Evolutionary conservation across 2,888 invertebrate species (phyloP), one percentile per base, ranked within the genome.

Genomic region (Scaptomyza tumidula): DNA sequence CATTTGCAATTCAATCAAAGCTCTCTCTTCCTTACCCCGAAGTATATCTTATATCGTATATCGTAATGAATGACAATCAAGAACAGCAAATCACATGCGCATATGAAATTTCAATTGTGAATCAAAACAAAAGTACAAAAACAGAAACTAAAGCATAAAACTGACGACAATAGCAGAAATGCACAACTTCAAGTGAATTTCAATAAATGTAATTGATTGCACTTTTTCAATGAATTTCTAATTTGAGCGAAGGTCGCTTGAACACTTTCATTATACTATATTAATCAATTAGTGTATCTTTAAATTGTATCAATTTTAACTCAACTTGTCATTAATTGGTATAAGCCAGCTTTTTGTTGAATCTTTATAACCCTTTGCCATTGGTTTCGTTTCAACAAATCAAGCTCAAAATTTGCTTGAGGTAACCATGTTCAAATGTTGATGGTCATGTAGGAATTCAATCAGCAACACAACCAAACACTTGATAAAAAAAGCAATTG

Each of bases 201-300:
- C 43, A 46, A 35, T 29, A 27, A 11, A 13, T 35, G 13, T 13
- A 37, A 62, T 54, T 66, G 56, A 57, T 57, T 49, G 57, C 41
- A 41, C 31, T 45, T 35, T 49, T 44, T 13, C 53, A 53, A 57
- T 56, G 45, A 44, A 55, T 16, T 50, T 61, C 49, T 46, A 61
- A 45, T 54, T 54, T 5, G 45, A 43, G 9, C 41, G 45, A 68
- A 62, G 62, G 60, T 49, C 52, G 5, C 11, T 14, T 2, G 6
- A 43, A 31, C 37, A 37, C 37, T 52, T 31, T 52, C 24, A 33
- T 31, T 29, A 11, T 14, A 29, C 19, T 19, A 29, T 14, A 27
- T 14, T 11, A n/a, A 27, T 46, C 27, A 6, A 14, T 29, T 27
- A 16, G 4, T 13, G 1, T 31, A 11, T 13, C 27, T 10, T 29